Base-by-base conservation (phyloP, 1,140 invertebrate genomes). In the Papilio polytes region DNA sequence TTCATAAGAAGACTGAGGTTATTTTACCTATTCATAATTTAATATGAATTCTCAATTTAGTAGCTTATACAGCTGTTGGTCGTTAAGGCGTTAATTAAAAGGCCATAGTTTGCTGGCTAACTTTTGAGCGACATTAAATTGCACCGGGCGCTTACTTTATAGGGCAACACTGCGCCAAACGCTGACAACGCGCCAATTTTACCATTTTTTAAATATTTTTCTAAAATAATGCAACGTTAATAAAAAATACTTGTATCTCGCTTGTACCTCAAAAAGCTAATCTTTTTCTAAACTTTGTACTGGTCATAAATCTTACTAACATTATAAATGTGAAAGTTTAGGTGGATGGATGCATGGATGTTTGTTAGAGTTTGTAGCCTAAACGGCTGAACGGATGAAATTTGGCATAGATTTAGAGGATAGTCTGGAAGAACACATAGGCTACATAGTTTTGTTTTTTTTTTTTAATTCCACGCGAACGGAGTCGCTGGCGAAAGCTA, bases 41-140 rank as follows among this genome's bases (percentile, higher is more conserved):
- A 70, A 31, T 70, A 31, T 18, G 15, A 70, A 31, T 70, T 31
- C 63, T 70, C 13, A 70, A 70, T 70, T 70, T 70, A 70, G 26
- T 70, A 31, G 63, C 26, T 70, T 80, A 80, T 53, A 78, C 56
- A 74, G 63, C 77, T 77, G 76, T 80, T 78, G 80, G 73, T 63
- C 59, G 72, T 73, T 74, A 66, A 82, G 78, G 81, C 81, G 83
- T 87, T 88, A 84, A 86, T 87, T 84, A 87, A 88, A 84, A 80
- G 81, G 74, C 77, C 76, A 80, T 84, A 81, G 79, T 83, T 56
- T 82, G 48, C 82, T 72, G 82, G 82, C 82, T 81, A 87, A 88
- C 66, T 85, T 90, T 92, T 89, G 85, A 91, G 85, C 85, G 85
- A 82, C 87, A 88, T 83, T 94, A 92, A 92, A 93, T 91, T 86